Percentiles rank a stretch among this genome's conserved stretches.
Evolutionary conservation across 2,888 invertebrate genomes (phyloP).

Genomic region (Ferrisia virgata): DNA sequence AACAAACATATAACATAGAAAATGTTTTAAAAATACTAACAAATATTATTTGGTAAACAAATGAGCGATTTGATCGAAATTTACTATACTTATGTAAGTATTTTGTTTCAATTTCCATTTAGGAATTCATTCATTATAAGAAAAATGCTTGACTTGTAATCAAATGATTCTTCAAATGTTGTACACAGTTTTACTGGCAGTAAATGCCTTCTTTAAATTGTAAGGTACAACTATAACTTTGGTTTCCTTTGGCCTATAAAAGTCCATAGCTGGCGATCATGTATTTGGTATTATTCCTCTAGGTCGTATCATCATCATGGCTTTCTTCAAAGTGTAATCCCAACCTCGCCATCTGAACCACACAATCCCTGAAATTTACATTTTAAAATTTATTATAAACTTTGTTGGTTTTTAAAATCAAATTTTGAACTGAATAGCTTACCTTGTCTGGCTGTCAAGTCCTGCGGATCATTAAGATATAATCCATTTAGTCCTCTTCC

Average conservation of each 20-base stretch:
- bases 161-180: neutral
- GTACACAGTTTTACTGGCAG: neutral
- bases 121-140: neutral
- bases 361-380: constrained; percentile 69
- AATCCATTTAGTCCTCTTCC: constrained; percentile 85
- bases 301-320: constrained; percentile 90
- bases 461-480: constrained; percentile 84
- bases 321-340: constrained; percentile 87
- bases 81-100: neutral
- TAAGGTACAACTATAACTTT: constrained; percentile 12
- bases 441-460: constrained; percentile 86
- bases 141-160: neutral
- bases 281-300: constrained; percentile 59
- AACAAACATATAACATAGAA: constrained; percentile 1
- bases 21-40: constrained; percentile 2
- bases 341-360: constrained; percentile 95
- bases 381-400: neutral
- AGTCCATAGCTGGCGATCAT: neutral
- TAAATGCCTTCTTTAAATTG: neutral
- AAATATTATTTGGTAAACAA: constrained; percentile 24
- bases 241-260: constrained; percentile 27
- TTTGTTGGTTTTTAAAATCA: neutral
- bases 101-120: neutral
- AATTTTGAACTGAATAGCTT: constrained; percentile 40
- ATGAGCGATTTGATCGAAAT: neutral